Evolutionary conservation across 2,888 invertebrate genomes (phyloP).

Genomic region (Pheosia gnoma): DNA sequence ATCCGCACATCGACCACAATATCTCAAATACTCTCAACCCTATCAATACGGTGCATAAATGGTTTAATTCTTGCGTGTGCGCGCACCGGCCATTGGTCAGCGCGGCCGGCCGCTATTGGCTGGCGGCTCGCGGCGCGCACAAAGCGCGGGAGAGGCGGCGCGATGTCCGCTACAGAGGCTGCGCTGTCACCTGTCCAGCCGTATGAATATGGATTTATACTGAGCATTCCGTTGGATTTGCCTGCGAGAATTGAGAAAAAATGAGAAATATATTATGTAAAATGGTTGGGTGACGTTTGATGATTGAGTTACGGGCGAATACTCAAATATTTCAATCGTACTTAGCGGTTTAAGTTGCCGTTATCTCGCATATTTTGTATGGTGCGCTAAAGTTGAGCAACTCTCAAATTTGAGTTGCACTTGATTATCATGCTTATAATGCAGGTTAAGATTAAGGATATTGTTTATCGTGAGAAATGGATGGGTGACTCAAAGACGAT

Average conservation of each 20-base stretch:
- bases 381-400: no score
- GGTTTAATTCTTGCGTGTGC: slow-evolving; percentile 72
- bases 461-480: no score
- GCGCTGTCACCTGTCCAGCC: slow-evolving; percentile 68
- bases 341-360: no score
- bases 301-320: neutral
- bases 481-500: no score
- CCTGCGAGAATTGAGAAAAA: neutral
- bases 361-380: no score
- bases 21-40: slow-evolving; percentile 50
- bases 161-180: slow-evolving; percentile 51
- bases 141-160: slow-evolving; percentile 73
- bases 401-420: no score
- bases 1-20: slow-evolving; percentile 16
- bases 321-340: no score
- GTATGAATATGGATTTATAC: slow-evolving; percentile 71
- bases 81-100: slow-evolving; percentile 69
- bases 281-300: neutral
- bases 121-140: slow-evolving; percentile 63
- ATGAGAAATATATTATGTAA: neutral
- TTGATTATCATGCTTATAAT: no score
- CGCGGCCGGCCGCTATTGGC: slow-evolving; percentile 62
- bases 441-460: no score
- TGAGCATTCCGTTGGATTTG: neutral
- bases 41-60: slow-evolving; percentile 62